These are phyloP conservation scores for Encarsia formosa DNA, from an alignment of 2,888 invertebrate species.

Conservation along the genomic window DNA sequence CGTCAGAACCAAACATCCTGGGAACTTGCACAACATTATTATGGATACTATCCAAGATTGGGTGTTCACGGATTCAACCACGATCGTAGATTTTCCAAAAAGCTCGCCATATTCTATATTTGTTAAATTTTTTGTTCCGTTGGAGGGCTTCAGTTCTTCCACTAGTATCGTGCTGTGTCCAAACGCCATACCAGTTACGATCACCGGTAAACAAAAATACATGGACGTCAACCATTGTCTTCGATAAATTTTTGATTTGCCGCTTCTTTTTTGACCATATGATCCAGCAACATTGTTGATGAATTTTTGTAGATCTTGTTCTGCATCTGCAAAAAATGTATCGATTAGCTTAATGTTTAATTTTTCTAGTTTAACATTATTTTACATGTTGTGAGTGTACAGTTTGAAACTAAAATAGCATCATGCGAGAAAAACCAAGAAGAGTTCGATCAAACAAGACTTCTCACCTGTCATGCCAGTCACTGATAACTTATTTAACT, in stretches of 20 bases:
- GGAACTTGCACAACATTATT: constrained; percentile 58
- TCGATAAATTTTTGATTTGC: constrained; percentile 25
- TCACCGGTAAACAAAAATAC: constrained; percentile 57
- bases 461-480: too few species aligned
- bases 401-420: too few species aligned
- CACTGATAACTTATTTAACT: too few species aligned
- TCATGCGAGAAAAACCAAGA: too few species aligned
- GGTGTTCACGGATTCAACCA: constrained; percentile 51
- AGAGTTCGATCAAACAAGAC: too few species aligned
- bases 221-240: constrained; percentile 56
- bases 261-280: neutral
- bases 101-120: constrained; percentile 6
- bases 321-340: neutral
- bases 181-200: constrained; percentile 59
- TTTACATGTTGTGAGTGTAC: too few species aligned
- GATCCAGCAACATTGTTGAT: neutral
- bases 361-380: too few species aligned
- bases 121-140: neutral
- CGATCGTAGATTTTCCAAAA: constrained; percentile 33
- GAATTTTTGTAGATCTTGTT: neutral
- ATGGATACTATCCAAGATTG: constrained; percentile 55
- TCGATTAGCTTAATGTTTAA: too few species aligned
- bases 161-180: constrained; percentile 64
- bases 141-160: constrained; percentile 55
- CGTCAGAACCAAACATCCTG: constrained; percentile 45